Percentiles rank a stretch among this genome's conserved stretches.
Evolutionary conservation across 2,113 vertebrate genomes (phyloP).

Genomic region (Epinephelus lanceolatus): DNA sequence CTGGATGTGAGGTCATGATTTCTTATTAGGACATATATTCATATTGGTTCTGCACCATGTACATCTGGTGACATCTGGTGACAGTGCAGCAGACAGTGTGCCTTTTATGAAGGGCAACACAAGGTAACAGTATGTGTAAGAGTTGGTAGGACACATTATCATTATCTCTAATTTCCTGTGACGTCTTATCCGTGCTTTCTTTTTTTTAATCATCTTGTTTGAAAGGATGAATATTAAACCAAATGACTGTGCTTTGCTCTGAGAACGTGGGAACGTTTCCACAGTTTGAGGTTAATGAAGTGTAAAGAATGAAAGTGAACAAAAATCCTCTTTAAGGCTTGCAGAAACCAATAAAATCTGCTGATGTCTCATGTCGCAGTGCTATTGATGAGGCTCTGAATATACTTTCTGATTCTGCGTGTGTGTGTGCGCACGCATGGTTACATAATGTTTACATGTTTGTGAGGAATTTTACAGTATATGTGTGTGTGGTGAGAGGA

Average conservation of each 20-base stretch:
- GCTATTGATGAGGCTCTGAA: not conserved
- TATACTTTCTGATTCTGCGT: slow-evolving; percentile 10
- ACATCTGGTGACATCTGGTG: not conserved
- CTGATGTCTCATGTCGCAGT: slow-evolving; percentile 7
- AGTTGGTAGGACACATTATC: too few relatives aligned
- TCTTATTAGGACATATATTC: too few relatives aligned
- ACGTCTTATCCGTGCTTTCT: not conserved
- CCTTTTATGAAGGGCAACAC: not conserved
- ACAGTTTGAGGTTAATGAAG: not conserved
- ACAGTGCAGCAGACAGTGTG: not conserved
- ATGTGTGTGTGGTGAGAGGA: slow-evolving; percentile 50
- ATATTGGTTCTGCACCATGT: not conserved
- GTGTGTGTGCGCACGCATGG: not conserved
- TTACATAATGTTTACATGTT: slow-evolving; percentile 50
- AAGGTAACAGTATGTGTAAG: not conserved
- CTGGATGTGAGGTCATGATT: not conserved
- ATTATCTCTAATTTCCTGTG: not conserved
- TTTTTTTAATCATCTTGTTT: not conserved
- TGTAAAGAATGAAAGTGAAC: not conserved
- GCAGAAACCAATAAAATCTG: not conserved
- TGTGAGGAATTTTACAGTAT: slow-evolving; percentile 45
- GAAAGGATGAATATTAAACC: not conserved
- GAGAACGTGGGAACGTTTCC: not conserved
- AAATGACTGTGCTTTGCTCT: not conserved
- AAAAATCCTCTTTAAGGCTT: not conserved